These are phyloP conservation scores for Neosilurus hyrtlii DNA, from an alignment of 2,797 vertebrate genomes.

Conservation along the genomic window DNA sequence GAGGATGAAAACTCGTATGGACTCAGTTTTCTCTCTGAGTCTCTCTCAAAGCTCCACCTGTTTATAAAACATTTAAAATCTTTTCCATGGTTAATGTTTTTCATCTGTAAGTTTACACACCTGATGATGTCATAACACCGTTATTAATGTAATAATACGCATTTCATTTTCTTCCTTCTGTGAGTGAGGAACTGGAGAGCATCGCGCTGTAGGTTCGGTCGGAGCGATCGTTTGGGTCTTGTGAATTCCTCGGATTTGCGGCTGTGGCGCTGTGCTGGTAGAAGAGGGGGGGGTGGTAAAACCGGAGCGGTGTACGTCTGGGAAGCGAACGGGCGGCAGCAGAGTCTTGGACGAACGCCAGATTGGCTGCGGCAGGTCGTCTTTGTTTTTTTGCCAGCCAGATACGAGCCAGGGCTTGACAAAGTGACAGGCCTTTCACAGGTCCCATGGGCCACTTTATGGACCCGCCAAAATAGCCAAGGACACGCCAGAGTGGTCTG, in stretches of 20 bases:
- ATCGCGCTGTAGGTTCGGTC: neutral
- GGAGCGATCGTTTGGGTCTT: neutral
- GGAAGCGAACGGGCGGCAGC: neutral
- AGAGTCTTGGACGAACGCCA: conserved; percentile 19
- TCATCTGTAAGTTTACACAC: neutral
- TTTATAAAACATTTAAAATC: neutral
- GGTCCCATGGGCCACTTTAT: conserved; percentile 54
- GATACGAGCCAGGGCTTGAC: conserved; percentile 46
- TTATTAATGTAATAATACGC: no score
- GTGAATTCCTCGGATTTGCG: neutral
- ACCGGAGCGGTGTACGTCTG: neutral
- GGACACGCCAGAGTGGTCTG: conserved; percentile 48
- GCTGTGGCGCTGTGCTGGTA: neutral
- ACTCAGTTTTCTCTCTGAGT: no score
- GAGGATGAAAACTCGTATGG: neutral
- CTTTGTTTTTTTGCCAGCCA: conserved; percentile 29
- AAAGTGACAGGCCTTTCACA: conserved; percentile 39
- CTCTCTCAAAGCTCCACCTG: neutral
- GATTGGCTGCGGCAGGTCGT: conserved; percentile 37
- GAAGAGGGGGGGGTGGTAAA: neutral
- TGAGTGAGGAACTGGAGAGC: neutral
- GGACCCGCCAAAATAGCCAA: conserved; percentile 40
- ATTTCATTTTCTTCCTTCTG: no score
- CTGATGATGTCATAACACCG: neutral
- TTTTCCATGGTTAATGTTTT: neutral